phyloP scores from a whole-genome alignment of 2,113 vertebrate species.

The Oncorhynchus gorbuscha region DNA sequence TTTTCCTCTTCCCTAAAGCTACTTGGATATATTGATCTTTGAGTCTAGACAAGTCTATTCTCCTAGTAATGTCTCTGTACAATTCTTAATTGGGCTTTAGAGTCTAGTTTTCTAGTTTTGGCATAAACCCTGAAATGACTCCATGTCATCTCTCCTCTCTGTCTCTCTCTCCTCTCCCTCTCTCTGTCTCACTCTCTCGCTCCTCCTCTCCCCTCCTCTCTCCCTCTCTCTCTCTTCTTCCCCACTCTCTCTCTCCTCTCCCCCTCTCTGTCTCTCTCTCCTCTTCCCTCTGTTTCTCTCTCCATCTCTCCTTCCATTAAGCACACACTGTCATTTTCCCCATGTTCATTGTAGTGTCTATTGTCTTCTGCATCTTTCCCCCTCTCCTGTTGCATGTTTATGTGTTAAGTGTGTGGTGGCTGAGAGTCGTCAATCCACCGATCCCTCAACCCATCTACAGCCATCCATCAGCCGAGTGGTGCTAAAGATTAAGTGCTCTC shows the following conservation, averaged over 20 bases:
- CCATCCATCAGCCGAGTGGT: constrained; percentile 3
- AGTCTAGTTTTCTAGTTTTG: neutral
- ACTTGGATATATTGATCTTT: neutral
- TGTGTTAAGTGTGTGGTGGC: neutral
- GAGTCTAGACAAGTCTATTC: neutral
- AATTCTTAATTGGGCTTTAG: neutral
- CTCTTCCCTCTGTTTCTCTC: neutral
- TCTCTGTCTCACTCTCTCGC: neutral
- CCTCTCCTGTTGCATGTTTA: neutral
- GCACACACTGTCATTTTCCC: neutral
- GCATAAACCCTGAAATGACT: neutral
- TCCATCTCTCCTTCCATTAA: neutral
- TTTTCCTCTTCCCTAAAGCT: neutral
- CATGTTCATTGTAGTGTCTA: neutral
- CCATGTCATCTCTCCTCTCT: neutral
- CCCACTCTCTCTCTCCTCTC: no score
- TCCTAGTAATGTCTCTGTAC: neutral
- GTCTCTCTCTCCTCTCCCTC: neutral
- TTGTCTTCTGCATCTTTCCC: neutral
- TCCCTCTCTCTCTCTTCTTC: no score
- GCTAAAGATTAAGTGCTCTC: neutral
- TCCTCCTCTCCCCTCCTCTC: neutral
- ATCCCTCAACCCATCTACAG: neutral
- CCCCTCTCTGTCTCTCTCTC: no score
- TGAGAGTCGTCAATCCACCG: neutral